Base-by-base conservation (phyloP, 2,888 invertebrate genomes). In the Halictus quadricinctus region DNA sequence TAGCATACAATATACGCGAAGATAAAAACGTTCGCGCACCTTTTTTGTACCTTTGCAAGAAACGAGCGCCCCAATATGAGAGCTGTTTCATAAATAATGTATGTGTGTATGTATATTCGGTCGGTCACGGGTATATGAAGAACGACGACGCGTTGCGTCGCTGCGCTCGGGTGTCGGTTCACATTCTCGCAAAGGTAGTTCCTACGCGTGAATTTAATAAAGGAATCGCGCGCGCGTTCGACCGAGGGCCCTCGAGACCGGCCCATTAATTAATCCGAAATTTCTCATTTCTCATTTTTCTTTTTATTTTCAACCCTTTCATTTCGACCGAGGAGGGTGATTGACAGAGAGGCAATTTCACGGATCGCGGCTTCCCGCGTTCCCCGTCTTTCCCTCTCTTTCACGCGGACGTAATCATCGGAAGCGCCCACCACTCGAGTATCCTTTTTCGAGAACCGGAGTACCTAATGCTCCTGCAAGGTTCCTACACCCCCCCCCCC, bases 341-440 rank as follows among this genome's bases (percentile, higher is more conserved):
- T 89, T 87, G 91, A 90, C 88, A 88, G 81, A 87, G 86, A 86
- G 85, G 87, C 86, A 89, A 90, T 90, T 89, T 91, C 84, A 86
- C 79, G 84, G 77, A 78, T 75, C 76, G 64, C 73, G 72, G 72
- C 73, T 46, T 79, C 85, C 82, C 81, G 81, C 86, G 79, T 79
- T 84, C 80, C 85, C 76, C 69, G n/a, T 18, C 80, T 18, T 36
- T 36, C 66, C 50, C 50, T 48, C 48, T 41, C 77, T 74, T 41
- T 50, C 58, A 25, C 83, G 69, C 77, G 83, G 80, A 73, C 76
- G 84, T 88, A 91, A 89, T 91, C 88, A 90, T 88, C 86, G 88
- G 85, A 89, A 90, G 82, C 89, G 85, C 69, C 84, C 85, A 73
- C 29, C 83, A 58, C 79, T 80, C n/a, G 70, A 48, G 72, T 70